Evolutionary conservation across 92 coral and sea anemone genomes (phyloP), one percentile per base, ranked within the genome.

Genomic region (Heliopora coerulea): DNA sequence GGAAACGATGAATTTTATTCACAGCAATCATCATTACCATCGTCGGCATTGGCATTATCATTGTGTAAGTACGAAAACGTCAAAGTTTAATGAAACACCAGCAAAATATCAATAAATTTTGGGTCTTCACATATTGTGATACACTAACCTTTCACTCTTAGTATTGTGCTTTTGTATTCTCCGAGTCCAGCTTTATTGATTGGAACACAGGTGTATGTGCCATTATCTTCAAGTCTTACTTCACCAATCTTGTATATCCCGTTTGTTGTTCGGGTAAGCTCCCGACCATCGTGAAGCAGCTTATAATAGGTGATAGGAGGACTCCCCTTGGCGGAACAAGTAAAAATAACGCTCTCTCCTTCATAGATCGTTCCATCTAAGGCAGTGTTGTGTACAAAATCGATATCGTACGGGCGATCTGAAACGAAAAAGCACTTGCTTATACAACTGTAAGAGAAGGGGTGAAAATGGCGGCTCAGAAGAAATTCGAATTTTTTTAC

Each of bases 341-440:
- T 67, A 18, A 67, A 67, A 10, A 25, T 28, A 37, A 67, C 74
- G 48, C 59, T 67, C 33, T 67, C 37, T 27, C 74, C 74, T 44
- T 67, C 74, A 67, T 26, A 67, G 13, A 67, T 67, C 2, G 74
- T 67, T 2, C 74, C 74, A 46, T 67, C 74, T 25, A 67, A 48
- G 23, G 74, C 74, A 33, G 74, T 67, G 59, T 67, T 67, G 34
- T 67, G 74, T n/a, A 67, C 35, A 37, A 67, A 67, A 25, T 67
- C 74, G 18, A 46, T 48, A 37, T 46, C 58, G 30, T 67, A 48
- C 30, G 74, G 74, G 44, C 74, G 74, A 26, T 59, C 74, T 67
- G 17, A 23, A 41, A 28, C 29, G 39, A 37, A 67, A 20, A 29
- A 46, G 48, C 26, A 21, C 34, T 34, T 17, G 30, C 3, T 30